phyloP scores from a whole-genome alignment of 2,113 vertebrate genomes.

The Nerophis lumbriciformis region DNA sequence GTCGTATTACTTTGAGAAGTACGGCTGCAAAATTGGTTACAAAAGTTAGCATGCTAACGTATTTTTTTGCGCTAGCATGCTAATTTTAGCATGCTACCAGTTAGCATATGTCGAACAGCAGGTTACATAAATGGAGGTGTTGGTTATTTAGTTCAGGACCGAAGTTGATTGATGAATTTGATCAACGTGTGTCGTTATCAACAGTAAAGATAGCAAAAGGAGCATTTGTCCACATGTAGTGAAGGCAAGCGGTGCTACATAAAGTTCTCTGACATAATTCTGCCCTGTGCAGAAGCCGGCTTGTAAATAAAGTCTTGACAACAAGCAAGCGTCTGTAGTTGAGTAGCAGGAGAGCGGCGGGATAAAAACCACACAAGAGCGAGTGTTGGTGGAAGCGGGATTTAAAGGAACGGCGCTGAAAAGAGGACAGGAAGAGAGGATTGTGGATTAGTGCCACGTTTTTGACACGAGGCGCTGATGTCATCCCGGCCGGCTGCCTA shows the following conservation, averaged over 20 bases:
- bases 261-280: conserved; percentile 53
- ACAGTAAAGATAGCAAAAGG: too few species aligned
- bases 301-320: conserved; percentile 71
- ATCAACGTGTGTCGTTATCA: too few species aligned
- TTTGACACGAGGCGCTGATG: conserved; percentile 29
- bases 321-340: conserved; percentile 66
- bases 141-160: too few species aligned
- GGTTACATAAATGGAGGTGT: too few species aligned
- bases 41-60: too few species aligned
- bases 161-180: too few species aligned
- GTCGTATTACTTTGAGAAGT: too few species aligned
- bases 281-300: conserved; percentile 63
- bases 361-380: neutral
- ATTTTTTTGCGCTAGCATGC: too few species aligned
- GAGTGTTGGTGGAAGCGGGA: neutral
- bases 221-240: conserved; percentile 6
- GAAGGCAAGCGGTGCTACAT: conserved; percentile 47
- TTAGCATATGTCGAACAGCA: too few species aligned
- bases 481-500: conserved; percentile 22
- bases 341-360: conserved; percentile 38
- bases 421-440: conserved; percentile 22
- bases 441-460: conserved; percentile 26
- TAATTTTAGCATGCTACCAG: too few species aligned
- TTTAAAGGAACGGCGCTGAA: neutral
- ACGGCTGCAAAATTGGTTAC: too few species aligned